Evolutionary conservation across 2,888 invertebrate genomes (phyloP).

Genomic region (Amphipoea oculea): DNA sequence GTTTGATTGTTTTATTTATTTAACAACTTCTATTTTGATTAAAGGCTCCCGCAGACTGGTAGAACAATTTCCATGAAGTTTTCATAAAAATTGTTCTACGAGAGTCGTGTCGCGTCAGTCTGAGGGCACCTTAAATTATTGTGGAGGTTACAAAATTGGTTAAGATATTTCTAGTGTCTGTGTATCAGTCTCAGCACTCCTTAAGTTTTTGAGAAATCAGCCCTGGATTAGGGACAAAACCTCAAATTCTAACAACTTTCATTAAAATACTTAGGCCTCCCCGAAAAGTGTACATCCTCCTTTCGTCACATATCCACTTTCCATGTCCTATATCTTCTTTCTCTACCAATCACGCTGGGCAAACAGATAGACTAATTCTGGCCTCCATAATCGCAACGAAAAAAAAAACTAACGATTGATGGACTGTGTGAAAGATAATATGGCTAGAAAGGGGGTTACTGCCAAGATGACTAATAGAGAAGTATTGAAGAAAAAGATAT

Average conservation of each 20-base stretch:
- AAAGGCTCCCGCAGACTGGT: background rate
- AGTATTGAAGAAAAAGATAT: background rate
- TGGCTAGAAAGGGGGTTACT: background rate
- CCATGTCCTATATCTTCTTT: background rate
- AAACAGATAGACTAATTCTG: background rate
- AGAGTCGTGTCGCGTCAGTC: background rate
- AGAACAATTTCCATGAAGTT: background rate
- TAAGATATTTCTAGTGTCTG: background rate
- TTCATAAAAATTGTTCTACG: background rate
- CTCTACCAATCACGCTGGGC: background rate
- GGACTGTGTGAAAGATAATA: background rate
- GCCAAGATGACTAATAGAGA: background rate
- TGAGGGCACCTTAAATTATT: background rate
- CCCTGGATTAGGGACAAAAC: background rate
- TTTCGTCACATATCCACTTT: background rate
- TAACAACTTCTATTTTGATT: background rate
- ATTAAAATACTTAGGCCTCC: background rate
- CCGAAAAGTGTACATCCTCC: background rate
- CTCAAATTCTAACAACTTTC: background rate
- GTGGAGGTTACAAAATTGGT: background rate
- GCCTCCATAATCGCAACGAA: background rate
- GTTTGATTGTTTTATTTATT: conserved; percentile 10
- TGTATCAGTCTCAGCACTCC: background rate
- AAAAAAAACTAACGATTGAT: background rate
- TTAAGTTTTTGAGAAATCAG: background rate